Conservation (phyloP, 2,113 vertebrate species). For the Cichladusa arquata region DNA sequence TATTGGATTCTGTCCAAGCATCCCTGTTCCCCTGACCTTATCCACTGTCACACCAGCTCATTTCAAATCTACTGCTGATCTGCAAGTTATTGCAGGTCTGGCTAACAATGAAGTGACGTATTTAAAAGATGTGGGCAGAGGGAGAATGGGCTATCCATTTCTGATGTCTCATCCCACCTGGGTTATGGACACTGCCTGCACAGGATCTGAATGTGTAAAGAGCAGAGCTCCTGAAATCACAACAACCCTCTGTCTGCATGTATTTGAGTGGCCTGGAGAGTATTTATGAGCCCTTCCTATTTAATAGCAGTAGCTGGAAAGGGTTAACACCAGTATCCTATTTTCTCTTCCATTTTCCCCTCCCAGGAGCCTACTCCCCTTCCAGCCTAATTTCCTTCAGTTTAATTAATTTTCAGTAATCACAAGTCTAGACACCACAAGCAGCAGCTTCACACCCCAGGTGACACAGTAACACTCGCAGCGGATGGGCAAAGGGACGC, state of each 20-base stretch:
- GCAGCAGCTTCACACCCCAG: slow-evolving; percentile 63
- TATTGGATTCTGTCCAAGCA: neutral
- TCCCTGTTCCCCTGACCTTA: neutral
- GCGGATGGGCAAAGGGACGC: neutral
- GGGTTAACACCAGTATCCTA: slow-evolving; percentile 54
- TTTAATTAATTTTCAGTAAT: slow-evolving; percentile 72
- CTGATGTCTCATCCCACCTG: neutral
- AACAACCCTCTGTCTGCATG: neutral
- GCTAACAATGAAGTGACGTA: neutral
- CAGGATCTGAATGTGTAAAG: fast-evolving
- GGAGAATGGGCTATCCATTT: neutral
- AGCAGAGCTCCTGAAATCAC: neutral
- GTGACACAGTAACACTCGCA: neutral
- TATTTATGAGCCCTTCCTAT: neutral
- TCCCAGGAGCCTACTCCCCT: slow-evolving; percentile 61
- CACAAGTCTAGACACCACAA: slow-evolving; percentile 67
- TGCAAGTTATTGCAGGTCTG: slow-evolving; percentile 12
- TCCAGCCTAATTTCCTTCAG: slow-evolving; percentile 65
- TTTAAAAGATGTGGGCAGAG: neutral
- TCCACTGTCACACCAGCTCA: neutral
- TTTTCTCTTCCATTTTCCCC: slow-evolving; percentile 51
- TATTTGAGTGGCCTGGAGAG: neutral
- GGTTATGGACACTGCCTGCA: neutral
- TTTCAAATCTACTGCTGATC: neutral
- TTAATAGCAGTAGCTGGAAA: neutral